Percentiles rank a stretch among this genome's conserved stretches.
Evolutionary conservation across 2,888 invertebrate species (phyloP).

Genomic region (Trichopria drosophilae): DNA sequence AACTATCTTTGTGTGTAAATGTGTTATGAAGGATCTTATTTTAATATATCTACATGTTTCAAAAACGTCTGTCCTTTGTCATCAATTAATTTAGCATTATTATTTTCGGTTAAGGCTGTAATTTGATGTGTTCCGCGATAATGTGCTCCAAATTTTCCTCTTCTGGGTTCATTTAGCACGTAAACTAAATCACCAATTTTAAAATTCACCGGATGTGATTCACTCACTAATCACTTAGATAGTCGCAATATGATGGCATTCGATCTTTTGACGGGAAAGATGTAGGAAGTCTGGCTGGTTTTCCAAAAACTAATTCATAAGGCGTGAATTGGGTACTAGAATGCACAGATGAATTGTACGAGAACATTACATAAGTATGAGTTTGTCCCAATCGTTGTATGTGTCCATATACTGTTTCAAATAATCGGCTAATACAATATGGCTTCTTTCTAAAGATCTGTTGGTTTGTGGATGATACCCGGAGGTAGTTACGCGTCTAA

Average conservation of each 20-base stretch:
- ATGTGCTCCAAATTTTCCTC: not conserved
- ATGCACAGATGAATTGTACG: slow-evolving; percentile 24
- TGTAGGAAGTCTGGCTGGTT: slow-evolving; percentile 2
- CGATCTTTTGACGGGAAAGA: not conserved
- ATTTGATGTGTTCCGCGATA: not conserved
- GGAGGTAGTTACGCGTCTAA: slow-evolving; percentile 18
- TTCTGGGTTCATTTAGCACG: not conserved
- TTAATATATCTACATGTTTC: not conserved
- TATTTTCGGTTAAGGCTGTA: not conserved
- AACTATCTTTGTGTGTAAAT: not conserved
- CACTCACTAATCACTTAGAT: not conserved
- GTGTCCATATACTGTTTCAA: slow-evolving; percentile 24
- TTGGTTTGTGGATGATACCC: no score
- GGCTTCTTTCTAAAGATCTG: no score
- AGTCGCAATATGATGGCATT: not conserved
- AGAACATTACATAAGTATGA: slow-evolving; percentile 22
- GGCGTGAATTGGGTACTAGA: slow-evolving; percentile 18
- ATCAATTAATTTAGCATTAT: not conserved
- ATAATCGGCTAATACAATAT: slow-evolving; percentile 29
- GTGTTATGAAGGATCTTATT: not conserved
- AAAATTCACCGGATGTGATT: not conserved
- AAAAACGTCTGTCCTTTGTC: not conserved
- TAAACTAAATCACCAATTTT: not conserved
- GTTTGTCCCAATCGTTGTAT: slow-evolving; percentile 26
- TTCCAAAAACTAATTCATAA: no score